Evolutionary conservation across 2,888 invertebrate genomes (phyloP), one percentile per base, ranked within the genome.

Genomic region (Drosophila demipolita): DNA sequence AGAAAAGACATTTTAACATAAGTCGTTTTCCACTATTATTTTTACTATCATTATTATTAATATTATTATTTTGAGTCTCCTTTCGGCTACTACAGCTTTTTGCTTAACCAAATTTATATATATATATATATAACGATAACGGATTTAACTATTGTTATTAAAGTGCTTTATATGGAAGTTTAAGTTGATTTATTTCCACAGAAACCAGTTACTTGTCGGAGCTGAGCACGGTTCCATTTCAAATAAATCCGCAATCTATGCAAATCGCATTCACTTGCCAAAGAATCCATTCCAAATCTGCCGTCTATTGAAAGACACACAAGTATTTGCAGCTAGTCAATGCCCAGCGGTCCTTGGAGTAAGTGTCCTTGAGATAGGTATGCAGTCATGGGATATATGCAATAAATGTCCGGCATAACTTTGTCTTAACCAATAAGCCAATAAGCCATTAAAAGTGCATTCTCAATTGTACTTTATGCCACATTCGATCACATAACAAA

Each of bases 361-460:
- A 54, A 32, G 20, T 45, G 45, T 32, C 52, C 40, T 52, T 33
- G 26, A 11, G 48, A 23, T 26, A 8, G 36, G n/a, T 38, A 9
- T 54, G 45, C 32, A 11, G n/a, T 20, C n/a, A 29, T 45, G 32
- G 64, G 36, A 5, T 17, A 23, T 75, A 42, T 61, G 63, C 68
- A 66, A 74, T 71, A 78, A 75, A 68, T 71, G 81, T 75, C 73
- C 23, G 60, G 67, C 79, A 89, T 82, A 84, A 89, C 74, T 87
- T 87, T 78, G 82, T 82, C 89, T 87, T 73, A 67, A 75, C 73
- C 74, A 87, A 79, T 87, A 45, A 45, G 45, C 23, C 36, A 36
- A 77, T 52, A 52, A 75, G 70, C 72, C 76, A 89, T 84, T 82
- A 78, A 82, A 72, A 84, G 75, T 77, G 86, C 77, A 82, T 78